Conservation (phyloP, 2,113 vertebrate genomes). For the Hiodon alosoides region DNA sequence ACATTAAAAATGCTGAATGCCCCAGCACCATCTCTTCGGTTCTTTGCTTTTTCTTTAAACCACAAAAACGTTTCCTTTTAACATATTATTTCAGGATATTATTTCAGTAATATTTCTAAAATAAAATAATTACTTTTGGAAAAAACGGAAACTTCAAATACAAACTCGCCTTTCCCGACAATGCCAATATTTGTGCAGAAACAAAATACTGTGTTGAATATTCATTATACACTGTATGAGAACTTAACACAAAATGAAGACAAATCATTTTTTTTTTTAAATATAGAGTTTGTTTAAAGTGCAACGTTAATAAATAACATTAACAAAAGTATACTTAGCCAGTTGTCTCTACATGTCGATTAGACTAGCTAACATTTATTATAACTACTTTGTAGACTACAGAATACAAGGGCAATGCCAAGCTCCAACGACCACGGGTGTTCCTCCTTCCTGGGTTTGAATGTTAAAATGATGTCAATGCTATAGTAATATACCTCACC, state of each 20-base stretch:
- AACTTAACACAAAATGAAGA: slow-evolving; percentile 25
- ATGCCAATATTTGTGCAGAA: slow-evolving; percentile 1
- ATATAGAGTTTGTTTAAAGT: slow-evolving; percentile 48
- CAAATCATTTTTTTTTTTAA: slow-evolving; percentile 35
- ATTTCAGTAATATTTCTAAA: slow-evolving; percentile 32
- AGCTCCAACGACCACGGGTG: not conserved
- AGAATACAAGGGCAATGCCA: not conserved
- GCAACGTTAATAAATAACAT: slow-evolving; percentile 39
- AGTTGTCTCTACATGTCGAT: slow-evolving; percentile 26
- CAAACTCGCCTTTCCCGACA: slow-evolving; percentile 32
- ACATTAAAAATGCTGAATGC: slow-evolving; percentile 34
- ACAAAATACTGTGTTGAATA: slow-evolving; percentile 12
- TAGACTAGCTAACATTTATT: slow-evolving; percentile 19
- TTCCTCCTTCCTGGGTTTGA: slow-evolving; percentile 8
- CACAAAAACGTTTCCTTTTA: slow-evolving; percentile 21
- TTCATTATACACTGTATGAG: slow-evolving; percentile 24
- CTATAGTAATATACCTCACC: not conserved
- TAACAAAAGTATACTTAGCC: slow-evolving; percentile 17
- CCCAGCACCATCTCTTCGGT: not conserved
- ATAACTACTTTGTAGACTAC: not conserved
- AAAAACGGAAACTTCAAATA: slow-evolving; percentile 45
- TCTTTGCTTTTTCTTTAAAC: slow-evolving; percentile 4
- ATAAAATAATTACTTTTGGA: slow-evolving; percentile 32
- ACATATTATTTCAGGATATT: slow-evolving; percentile 19
- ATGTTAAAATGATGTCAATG: not conserved